Evolutionary conservation across 2,113 vertebrate genomes (phyloP).

Genomic region (Nothoprocta pentlandii): DNA sequence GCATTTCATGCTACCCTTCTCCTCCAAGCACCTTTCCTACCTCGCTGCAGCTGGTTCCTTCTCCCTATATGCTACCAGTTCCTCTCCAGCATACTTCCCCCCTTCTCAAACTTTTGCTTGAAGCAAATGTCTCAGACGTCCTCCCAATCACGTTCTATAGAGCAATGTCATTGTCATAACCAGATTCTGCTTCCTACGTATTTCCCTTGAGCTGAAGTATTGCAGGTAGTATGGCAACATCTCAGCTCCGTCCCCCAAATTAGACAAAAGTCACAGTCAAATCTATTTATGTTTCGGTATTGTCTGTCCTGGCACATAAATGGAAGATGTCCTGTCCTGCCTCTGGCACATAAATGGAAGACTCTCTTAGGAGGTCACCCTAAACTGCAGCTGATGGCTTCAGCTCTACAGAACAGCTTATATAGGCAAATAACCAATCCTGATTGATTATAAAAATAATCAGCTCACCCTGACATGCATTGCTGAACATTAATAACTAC

Average conservation of each 20-base stretch:
- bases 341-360: not conserved
- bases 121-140: not conserved
- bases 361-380: not conserved
- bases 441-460: no score
- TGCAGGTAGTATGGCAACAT: not conserved
- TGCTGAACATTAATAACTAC: not conserved
- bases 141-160: not conserved
- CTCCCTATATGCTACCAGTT: rapidly evolving
- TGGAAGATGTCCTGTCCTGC: not conserved
- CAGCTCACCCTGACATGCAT: rapidly evolving
- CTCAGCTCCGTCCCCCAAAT: not conserved
- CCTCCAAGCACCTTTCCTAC: not conserved
- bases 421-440: not conserved
- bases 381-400: not conserved
- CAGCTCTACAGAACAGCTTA: not conserved
- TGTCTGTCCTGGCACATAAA: not conserved
- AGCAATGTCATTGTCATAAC: rapidly evolving
- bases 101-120: not conserved
- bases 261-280: not conserved
- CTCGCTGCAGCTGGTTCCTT: not conserved
- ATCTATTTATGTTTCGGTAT: not conserved
- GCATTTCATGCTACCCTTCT: not conserved
- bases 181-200: not conserved
- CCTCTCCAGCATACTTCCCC: not conserved
- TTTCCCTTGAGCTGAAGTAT: not conserved